These are phyloP conservation scores for Drosophila prostipennis DNA, from an alignment of 2,888 invertebrate species.

Conservation along the genomic window DNA sequence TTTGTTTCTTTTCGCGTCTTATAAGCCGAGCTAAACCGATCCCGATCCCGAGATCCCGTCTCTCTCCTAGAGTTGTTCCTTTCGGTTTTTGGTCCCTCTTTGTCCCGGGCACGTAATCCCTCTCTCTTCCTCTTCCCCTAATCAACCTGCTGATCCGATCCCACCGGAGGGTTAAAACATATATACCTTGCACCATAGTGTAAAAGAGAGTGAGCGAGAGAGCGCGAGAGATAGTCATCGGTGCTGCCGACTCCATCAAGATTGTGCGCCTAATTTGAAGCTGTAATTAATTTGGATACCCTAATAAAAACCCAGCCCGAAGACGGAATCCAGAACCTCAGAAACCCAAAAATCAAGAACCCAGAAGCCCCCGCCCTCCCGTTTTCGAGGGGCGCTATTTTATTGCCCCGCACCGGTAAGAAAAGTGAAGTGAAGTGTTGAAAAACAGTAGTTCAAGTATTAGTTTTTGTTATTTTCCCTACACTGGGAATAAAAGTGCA, in stretches of 20 bases:
- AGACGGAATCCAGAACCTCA: constrained; percentile 13
- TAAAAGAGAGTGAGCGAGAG: constrained; percentile 24
- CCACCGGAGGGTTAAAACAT: constrained; percentile 62
- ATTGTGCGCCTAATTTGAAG: constrained; percentile 82
- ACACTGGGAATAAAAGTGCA: constrained; percentile 30
- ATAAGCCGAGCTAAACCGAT: constrained; percentile 74
- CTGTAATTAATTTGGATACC: constrained; percentile 83
- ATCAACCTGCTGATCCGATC: constrained; percentile 72
- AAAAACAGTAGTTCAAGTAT: constrained; percentile 78
- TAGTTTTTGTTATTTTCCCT: constrained; percentile 45
- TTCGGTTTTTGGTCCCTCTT: constrained; percentile 45
- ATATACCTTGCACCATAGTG: constrained; percentile 19
- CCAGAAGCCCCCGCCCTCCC: constrained; percentile 22
- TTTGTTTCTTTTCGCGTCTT: constrained; percentile 65
- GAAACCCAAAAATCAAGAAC: constrained; percentile 9
- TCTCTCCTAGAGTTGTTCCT: constrained; percentile 31
- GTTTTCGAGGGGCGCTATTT: constrained; percentile 69
- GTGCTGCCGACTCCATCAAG: constrained; percentile 73
- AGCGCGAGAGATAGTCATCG: constrained; percentile 23
- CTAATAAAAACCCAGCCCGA: constrained; percentile 68
- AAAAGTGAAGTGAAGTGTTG: constrained; percentile 69
- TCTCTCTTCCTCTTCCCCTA: constrained; percentile 58
- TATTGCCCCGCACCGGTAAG: constrained; percentile 77
- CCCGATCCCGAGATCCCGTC: constrained; percentile 42
- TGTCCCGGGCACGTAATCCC: constrained; percentile 77